Base-by-base conservation (phyloP, 2,113 vertebrate genomes). In the Gymnocephalus cernua region DNA sequence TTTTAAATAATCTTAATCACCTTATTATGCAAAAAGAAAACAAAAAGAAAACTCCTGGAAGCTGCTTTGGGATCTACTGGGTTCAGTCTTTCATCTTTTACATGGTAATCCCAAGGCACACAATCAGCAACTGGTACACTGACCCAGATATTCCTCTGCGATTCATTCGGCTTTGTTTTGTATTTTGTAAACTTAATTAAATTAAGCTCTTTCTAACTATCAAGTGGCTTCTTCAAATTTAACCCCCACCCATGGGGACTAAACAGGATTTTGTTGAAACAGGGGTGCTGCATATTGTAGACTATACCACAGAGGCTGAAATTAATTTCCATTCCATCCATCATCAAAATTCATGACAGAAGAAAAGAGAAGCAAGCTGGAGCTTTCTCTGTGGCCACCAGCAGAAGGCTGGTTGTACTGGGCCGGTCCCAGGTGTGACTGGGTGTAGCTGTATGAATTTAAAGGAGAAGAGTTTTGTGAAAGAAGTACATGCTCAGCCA, bases 291-390 rank as follows among this genome's bases (percentile, higher is more conserved):
- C 25, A 38, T 35, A 27, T 54, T 64, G 62, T 6, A 25, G 12
- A 64, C n/a, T 44, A 15, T 35, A 47, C 44, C 45, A n/a, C 1
- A 13, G 54, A 50, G 50, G 10, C 38, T 23, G 1, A 47, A 53
- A 48, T 63, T 0, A 44, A 70, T 84, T 69, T 50, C n/a, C 23
- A 35, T 51, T 71, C 41, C 41, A 11, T 3, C 2, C 3, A 1
- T 62, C 32, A 77, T 67, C 14, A 73, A 71, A n/a, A 35, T 59
- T 73, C 62, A 50, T 13, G 29, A 18, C 27, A 50, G 73, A 62
- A 23, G 18, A n/a, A 13, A 53, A 5, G 25, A 2, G 11, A 18
- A 74, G 3, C 4, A 5, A 53, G 51, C 57, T 9, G 1, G 11
- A 65, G 58, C 45, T 19, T 38, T 61, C 74, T n/a, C 23, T 47